phyloP scores from a whole-genome alignment of 2,888 invertebrate genomes.

The Caenorhabditis wallacei region DNA sequence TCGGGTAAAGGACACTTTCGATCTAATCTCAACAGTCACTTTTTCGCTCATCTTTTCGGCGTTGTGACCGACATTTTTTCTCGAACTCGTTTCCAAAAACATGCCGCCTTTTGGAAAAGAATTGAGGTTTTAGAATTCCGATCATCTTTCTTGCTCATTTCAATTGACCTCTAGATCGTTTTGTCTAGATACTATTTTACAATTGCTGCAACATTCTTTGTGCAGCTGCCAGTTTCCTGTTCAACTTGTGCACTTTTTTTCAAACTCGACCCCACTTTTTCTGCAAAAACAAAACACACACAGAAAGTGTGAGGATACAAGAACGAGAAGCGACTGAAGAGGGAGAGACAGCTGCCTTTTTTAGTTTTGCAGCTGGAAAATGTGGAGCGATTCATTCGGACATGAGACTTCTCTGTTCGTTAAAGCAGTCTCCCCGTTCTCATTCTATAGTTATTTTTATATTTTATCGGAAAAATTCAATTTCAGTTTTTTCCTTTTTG shows the following conservation, averaged over 20 bases:
- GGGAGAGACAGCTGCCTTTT: constrained; percentile 42
- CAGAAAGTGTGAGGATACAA: constrained; percentile 34
- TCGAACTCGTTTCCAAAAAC: constrained; percentile 3
- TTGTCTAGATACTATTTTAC: constrained; percentile 17
- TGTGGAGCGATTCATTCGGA: constrained; percentile 18
- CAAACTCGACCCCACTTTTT: constrained; percentile 11
- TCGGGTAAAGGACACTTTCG: constrained; percentile 51
- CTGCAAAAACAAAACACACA: constrained; percentile 38
- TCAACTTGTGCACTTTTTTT: constrained; percentile 11
- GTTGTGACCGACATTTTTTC: constrained; percentile 47
- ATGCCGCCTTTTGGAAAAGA: constrained; percentile 3
- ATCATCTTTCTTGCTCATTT: constrained; percentile 5
- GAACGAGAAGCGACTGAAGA: constrained; percentile 18
- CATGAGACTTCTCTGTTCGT: constrained; percentile 1
- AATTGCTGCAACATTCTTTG: constrained; percentile 33
- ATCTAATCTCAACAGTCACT: constrained; percentile 52
- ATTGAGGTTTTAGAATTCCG: background rate
- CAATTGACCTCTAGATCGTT: constrained; percentile 25
- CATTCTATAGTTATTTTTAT: background rate
- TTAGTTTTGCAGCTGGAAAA: constrained; percentile 48
- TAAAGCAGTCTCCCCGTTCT: background rate
- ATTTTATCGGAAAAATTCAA: no score
- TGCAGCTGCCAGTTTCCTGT: constrained; percentile 34
- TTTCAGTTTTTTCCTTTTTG: no score
- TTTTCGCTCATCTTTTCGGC: constrained; percentile 44